These are phyloP conservation scores for Tetragonula clypearis DNA, from an alignment of 1,140 invertebrate genomes.

Conservation along the genomic window DNA sequence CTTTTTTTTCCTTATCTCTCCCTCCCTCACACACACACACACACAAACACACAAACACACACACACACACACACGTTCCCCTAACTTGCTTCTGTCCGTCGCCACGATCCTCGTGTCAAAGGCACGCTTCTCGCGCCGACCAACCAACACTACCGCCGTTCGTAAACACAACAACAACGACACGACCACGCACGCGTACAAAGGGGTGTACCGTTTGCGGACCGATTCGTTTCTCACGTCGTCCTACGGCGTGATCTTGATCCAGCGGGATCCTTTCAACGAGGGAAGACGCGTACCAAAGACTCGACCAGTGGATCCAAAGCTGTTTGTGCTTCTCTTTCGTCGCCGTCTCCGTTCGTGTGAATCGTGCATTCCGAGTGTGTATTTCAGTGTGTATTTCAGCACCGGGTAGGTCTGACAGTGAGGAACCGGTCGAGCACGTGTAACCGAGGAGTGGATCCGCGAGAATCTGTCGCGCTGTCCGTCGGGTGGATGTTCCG, in stretches of 20 bases:
- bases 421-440: constrained; percentile 35
- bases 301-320: constrained; percentile 16
- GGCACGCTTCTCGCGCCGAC: constrained; percentile 30
- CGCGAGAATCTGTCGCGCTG: not conserved
- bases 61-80: not conserved
- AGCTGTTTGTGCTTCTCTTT: not conserved
- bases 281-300: not conserved
- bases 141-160: constrained; percentile 33
- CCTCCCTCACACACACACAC: too few species aligned
- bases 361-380: constrained; percentile 46
- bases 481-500: constrained; percentile 43
- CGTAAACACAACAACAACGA: constrained; percentile 64
- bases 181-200: constrained; percentile 62
- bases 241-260: constrained; percentile 28
- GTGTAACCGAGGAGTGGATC: constrained; percentile 8
- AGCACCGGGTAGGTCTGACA: constrained; percentile 9
- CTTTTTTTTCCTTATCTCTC: not conserved
- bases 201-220: constrained; percentile 37
- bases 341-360: not conserved
- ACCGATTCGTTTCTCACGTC: constrained; percentile 36
- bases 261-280: constrained; percentile 22
- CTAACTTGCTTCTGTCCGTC: constrained; percentile 6
- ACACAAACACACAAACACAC: too few species aligned
- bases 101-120: constrained; percentile 1
- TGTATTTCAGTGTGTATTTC: constrained; percentile 43